Percentiles rank a stretch among this genome's conserved stretches.
These are phyloP conservation scores for Zaprionus kolodkinae DNA, from an alignment of 1,140 invertebrate genomes.

Conservation along the genomic window DNA sequence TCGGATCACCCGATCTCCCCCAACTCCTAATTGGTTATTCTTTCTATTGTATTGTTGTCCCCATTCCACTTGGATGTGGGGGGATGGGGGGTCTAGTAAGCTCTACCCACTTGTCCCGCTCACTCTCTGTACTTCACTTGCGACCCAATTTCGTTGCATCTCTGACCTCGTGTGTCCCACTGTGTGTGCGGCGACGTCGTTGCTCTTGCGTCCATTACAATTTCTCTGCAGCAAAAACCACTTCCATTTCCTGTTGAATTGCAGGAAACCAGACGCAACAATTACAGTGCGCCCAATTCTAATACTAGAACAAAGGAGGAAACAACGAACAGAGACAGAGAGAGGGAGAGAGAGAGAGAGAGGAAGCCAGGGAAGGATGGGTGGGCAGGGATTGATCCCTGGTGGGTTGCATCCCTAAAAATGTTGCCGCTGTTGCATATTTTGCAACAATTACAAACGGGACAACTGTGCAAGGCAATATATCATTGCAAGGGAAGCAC, in stretches of 20 bases:
- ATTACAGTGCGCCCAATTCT: constrained; percentile 49
- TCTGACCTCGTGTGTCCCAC: constrained; percentile 30
- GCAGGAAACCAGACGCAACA: constrained; percentile 49
- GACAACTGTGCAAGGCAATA: constrained; percentile 28
- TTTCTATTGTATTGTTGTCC: neutral
- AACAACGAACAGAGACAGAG: neutral
- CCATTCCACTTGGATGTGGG: neutral
- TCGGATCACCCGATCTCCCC: neutral
- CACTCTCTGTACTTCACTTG: neutral
- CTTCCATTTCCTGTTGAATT: constrained; percentile 71
- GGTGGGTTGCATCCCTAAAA: constrained; percentile 39
- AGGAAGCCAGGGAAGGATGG: neutral
- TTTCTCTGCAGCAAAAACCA: constrained; percentile 56
- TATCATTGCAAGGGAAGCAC: constrained; percentile 1
- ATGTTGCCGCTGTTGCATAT: constrained; percentile 28
- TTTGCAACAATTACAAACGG: constrained; percentile 46
- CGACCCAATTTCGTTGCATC: neutral
- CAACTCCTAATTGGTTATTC: neutral
- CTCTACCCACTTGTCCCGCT: neutral
- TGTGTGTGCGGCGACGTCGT: constrained; percentile 22
- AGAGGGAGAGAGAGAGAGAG: neutral
- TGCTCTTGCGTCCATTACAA: constrained; percentile 34
- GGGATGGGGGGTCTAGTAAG: neutral
- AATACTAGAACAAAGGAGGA: constrained; percentile 41
- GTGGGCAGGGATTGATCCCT: constrained; percentile 19